Percentiles rank a stretch among this genome's conserved stretches.
Evolutionary conservation across 2,888 invertebrate species (phyloP).

Genomic region (Therioaphis trifolii): DNA sequence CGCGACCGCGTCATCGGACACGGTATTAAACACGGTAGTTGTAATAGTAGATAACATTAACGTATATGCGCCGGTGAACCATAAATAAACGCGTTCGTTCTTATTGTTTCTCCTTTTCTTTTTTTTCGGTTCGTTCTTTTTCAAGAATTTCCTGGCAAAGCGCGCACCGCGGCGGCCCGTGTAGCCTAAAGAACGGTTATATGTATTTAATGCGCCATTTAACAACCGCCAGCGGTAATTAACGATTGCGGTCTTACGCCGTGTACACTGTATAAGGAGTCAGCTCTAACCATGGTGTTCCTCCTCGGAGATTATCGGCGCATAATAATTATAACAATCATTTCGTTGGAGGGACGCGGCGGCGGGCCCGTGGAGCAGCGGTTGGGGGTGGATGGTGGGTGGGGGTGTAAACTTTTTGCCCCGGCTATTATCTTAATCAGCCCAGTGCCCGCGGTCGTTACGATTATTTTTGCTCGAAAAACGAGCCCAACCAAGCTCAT

Average conservation of each 20-base stretch:
- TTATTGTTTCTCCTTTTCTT: background rate
- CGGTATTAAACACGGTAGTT: constrained; percentile 43
- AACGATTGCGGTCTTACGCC: constrained; percentile 51
- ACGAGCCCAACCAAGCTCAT: constrained; percentile 56
- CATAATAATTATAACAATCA: constrained; percentile 56
- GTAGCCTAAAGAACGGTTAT: constrained; percentile 35
- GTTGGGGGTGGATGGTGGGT: too few relatives aligned
- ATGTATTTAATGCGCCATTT: constrained; percentile 61
- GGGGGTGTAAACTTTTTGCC: constrained; percentile 56
- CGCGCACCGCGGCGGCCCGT: background rate
- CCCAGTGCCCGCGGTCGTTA: constrained; percentile 61
- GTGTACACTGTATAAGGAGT: constrained; percentile 29
- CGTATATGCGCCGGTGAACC: constrained; percentile 16
- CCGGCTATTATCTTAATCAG: constrained; percentile 60
- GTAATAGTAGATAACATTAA: constrained; percentile 17
- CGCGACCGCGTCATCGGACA: background rate
- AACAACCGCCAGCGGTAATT: constrained; percentile 55
- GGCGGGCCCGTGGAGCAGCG: background rate
- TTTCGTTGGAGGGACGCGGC: background rate
- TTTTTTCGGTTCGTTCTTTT: constrained; percentile 5
- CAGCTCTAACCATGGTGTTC: constrained; percentile 15
- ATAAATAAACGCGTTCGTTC: constrained; percentile 36
- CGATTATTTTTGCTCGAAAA: constrained; percentile 58
- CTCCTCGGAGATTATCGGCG: constrained; percentile 61
- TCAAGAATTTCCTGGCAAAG: constrained; percentile 43